These are phyloP conservation scores for Patagioenas fasciata DNA, from an alignment of 2,113 vertebrate species.

Conservation along the genomic window DNA sequence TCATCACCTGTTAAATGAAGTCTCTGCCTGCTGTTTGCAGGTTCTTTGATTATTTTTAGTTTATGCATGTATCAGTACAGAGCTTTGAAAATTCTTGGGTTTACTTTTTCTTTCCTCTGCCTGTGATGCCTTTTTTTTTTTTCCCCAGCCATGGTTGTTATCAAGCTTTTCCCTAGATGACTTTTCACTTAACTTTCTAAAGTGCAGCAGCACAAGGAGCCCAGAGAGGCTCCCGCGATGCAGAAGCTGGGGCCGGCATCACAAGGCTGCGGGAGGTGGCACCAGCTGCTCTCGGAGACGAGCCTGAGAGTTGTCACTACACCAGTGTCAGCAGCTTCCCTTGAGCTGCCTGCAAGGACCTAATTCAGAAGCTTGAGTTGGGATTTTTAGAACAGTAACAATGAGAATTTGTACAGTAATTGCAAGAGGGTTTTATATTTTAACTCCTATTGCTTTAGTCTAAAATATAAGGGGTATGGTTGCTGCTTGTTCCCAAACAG, in stretches of 20 bases:
- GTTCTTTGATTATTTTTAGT: slow-evolving; percentile 48
- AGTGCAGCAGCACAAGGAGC: rapidly evolving
- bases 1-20: slow-evolving; percentile 43
- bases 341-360: background rate
- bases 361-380: rapidly evolving
- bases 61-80: background rate
- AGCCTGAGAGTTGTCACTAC: background rate
- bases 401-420: background rate
- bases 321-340: background rate
- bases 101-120: background rate
- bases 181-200: background rate
- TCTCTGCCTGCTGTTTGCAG: slow-evolving; percentile 3
- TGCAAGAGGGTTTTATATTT: background rate
- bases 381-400: background rate
- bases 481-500: background rate
- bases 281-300: background rate
- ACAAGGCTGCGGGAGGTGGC: background rate
- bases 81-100: slow-evolving; percentile 4
- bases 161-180: background rate
- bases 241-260: background rate
- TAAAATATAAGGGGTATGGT: background rate
- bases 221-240: background rate
- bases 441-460: background rate
- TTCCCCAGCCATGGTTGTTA: background rate
- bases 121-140: background rate